Evolutionary conservation across 2,888 invertebrate species (phyloP).

Genomic region (Pyrgus malvae): DNA sequence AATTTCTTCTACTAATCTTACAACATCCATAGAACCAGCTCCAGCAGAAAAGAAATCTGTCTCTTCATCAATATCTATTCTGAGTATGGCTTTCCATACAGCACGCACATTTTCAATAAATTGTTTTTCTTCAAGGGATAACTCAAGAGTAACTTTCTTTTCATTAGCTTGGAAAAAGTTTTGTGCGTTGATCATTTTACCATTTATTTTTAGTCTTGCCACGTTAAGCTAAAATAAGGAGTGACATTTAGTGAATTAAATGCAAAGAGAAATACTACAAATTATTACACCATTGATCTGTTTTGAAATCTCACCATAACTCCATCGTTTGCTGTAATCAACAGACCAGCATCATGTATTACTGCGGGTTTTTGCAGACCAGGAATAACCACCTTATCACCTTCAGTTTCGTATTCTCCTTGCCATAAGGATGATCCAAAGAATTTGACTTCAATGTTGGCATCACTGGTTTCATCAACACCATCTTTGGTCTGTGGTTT

Average conservation of each 20-base stretch:
- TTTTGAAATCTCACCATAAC: conserved; percentile 76
- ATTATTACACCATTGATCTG: not conserved
- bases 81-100: conserved; percentile 94
- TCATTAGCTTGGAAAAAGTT: conserved; percentile 87
- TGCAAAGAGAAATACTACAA: not conserved
- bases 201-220: conserved; percentile 87
- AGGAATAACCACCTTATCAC: conserved; percentile 82
- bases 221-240: conserved; percentile 85
- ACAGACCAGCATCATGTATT: conserved; percentile 89
- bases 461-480: conserved; percentile 52
- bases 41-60: conserved; percentile 97
- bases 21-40: conserved; percentile 99
- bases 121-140: conserved; percentile 87
- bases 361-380: conserved; percentile 84
- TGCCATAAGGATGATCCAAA: conserved; percentile 91
- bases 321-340: conserved; percentile 91
- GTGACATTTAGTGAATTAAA: not conserved
- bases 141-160: conserved; percentile 81
- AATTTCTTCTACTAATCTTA: conserved; percentile 95
- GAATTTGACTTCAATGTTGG: conserved; percentile 73
- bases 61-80: conserved; percentile 86
- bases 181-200: conserved; percentile 90
- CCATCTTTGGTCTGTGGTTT: conserved; percentile 63
- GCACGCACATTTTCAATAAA: conserved; percentile 84
- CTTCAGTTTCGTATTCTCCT: conserved; percentile 74